phyloP scores from a whole-genome alignment of 2,113 vertebrate species.

The Cromileptes altivelis region DNA sequence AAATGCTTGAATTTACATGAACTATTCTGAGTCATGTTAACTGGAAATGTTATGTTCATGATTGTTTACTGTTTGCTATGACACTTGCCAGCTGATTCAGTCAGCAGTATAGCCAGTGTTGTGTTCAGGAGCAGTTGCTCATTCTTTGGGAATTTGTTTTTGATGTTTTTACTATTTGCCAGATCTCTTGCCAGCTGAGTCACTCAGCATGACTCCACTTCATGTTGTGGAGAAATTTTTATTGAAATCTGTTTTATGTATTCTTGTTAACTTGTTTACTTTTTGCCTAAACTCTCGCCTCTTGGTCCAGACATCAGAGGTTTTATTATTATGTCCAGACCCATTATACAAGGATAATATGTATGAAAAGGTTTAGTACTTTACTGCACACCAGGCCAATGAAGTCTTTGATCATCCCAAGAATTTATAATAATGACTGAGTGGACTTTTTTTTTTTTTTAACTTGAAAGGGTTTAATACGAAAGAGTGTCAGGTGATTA shows the following conservation, averaged over 20 bases:
- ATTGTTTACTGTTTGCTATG: slow-evolving; percentile 8
- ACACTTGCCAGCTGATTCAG: background rate
- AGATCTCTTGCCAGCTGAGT: slow-evolving; percentile 26
- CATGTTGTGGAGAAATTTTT: background rate
- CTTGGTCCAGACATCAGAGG: background rate
- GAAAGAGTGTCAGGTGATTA: background rate
- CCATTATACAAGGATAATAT: background rate
- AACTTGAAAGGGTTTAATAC: background rate
- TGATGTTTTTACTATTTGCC: slow-evolving; percentile 10
- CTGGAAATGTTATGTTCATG: background rate
- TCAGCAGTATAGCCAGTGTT: background rate
- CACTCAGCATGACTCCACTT: background rate
- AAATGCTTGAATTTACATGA: slow-evolving; percentile 2
- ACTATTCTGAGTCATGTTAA: background rate
- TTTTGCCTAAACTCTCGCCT: slow-evolving; percentile 47
- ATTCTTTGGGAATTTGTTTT: background rate
- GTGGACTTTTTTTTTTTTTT: background rate
- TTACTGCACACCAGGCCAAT: background rate
- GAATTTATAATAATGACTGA: background rate
- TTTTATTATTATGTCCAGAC: background rate
- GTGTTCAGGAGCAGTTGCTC: background rate
- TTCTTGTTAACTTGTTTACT: slow-evolving; percentile 12
- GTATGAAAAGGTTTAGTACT: background rate
- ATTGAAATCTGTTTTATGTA: background rate
- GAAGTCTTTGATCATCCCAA: background rate